phyloP scores from a whole-genome alignment of 2,888 invertebrate genomes.

The Ligdia adustata region DNA sequence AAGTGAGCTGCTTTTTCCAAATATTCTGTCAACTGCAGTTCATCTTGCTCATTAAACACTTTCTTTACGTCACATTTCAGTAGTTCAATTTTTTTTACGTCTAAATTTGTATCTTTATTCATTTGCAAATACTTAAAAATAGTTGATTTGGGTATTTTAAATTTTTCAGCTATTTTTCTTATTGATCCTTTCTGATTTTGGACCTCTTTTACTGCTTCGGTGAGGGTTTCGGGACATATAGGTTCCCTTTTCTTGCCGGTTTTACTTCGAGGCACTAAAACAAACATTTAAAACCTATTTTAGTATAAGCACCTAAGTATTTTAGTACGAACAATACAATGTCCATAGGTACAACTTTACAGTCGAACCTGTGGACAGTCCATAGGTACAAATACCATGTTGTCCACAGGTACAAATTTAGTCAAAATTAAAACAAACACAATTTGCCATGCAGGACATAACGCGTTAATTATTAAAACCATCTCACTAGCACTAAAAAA shows the following conservation, averaged over 20 bases:
- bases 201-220: background rate
- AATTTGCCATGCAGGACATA: too few relatives aligned
- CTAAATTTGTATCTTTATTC: background rate
- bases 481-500: too few relatives aligned
- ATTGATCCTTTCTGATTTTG: background rate
- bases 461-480: too few relatives aligned
- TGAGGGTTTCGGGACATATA: slow-evolving; percentile 1
- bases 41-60: background rate
- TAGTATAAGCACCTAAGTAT: background rate
- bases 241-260: background rate
- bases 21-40: background rate
- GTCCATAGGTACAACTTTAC: background rate
- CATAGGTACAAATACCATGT: background rate
- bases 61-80: background rate
- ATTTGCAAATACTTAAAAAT: background rate
- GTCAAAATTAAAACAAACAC: too few relatives aligned
- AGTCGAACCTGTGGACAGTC: too few relatives aligned
- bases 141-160: background rate
- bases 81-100: background rate
- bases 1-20: background rate
- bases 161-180: background rate
- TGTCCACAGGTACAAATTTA: background rate
- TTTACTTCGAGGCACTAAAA: background rate
- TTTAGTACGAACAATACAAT: background rate
- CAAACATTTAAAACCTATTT: background rate